A percentile compares a stretch with the other conserved stretches of the same genome.
phyloP scores from a whole-genome alignment of 2,888 invertebrate species.

The Thera britannica region DNA sequence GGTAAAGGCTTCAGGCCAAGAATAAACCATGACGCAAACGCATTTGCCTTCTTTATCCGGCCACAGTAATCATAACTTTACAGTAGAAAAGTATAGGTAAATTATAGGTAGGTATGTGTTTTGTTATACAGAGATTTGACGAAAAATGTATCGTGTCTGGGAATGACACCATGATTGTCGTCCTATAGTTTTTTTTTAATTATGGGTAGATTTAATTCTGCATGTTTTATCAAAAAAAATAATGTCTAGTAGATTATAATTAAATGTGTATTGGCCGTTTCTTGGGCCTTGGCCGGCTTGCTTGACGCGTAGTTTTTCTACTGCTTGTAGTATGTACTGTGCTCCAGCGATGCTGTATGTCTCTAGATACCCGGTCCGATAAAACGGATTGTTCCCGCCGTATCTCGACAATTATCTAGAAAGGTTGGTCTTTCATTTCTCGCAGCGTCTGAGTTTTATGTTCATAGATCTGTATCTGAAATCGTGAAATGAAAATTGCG shows the following conservation, averaged over 20 bases:
- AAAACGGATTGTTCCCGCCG: constrained; percentile 49
- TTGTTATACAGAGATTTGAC: no score
- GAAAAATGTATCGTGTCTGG: no score
- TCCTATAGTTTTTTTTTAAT: no score
- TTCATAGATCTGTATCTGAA: constrained; percentile 42
- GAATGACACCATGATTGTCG: no score
- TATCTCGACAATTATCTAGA: constrained; percentile 59
- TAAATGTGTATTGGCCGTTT: no score
- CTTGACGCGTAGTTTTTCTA: not conserved
- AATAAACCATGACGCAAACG: constrained; percentile 21
- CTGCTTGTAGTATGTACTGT: constrained; percentile 10
- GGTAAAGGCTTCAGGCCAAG: constrained; percentile 18
- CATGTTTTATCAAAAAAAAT: no score
- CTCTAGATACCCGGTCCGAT: constrained; percentile 52
- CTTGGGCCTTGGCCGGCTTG: not conserved
- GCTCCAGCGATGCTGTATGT: constrained; percentile 39
- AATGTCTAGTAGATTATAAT: no score
- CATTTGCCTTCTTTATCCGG: constrained; percentile 11
- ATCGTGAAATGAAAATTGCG: constrained; percentile 37
- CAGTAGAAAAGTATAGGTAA: not conserved
- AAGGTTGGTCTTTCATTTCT: constrained; percentile 56
- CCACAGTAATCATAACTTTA: constrained; percentile 5
- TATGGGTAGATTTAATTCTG: no score
- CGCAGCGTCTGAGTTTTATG: constrained; percentile 46
- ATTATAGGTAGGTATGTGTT: not conserved